Conservation (phyloP, 2,113 vertebrate species). For the Atherinomorus stipes region DNA sequence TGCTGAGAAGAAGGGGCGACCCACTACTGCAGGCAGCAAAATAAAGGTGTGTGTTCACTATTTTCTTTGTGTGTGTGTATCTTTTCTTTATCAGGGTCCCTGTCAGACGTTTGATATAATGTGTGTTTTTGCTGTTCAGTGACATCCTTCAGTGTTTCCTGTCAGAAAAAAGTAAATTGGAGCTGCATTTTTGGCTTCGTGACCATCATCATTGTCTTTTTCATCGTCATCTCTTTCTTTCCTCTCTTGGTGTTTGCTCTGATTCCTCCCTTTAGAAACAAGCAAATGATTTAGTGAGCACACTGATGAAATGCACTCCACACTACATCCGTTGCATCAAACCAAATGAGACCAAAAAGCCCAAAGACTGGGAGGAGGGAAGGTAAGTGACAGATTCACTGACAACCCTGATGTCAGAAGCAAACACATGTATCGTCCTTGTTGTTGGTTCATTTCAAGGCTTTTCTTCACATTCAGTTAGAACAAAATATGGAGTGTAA, state of each 20-base stretch:
- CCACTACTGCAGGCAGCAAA: slow-evolving; percentile 96
- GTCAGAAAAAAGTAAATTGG: not conserved
- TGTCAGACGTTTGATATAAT: slow-evolving; percentile 8
- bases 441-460: not conserved
- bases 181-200: not conserved
- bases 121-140: slow-evolving; percentile 25
- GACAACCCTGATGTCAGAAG: not conserved
- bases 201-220: not conserved
- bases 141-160: slow-evolving; percentile 22
- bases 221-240: not conserved
- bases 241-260: slow-evolving; percentile 19
- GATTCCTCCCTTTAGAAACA: slow-evolving; percentile 87
- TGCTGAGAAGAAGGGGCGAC: slow-evolving; percentile 96
- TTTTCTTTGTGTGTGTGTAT: not conserved
- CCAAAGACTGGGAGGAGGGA: slow-evolving; percentile 97
- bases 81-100: slow-evolving; percentile 10
- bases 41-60: slow-evolving; percentile 88
- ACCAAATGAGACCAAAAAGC: slow-evolving; percentile 97
- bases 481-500: not conserved
- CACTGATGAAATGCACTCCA: slow-evolving; percentile 97
- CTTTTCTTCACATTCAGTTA: not conserved
- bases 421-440: not conserved
- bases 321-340: slow-evolving; percentile 99
- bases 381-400: slow-evolving; percentile 82
- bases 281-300: slow-evolving; percentile 97